These are phyloP conservation scores for Rhyzopertha dominica DNA, from an alignment of 1,140 invertebrate genomes.

Conservation along the genomic window DNA sequence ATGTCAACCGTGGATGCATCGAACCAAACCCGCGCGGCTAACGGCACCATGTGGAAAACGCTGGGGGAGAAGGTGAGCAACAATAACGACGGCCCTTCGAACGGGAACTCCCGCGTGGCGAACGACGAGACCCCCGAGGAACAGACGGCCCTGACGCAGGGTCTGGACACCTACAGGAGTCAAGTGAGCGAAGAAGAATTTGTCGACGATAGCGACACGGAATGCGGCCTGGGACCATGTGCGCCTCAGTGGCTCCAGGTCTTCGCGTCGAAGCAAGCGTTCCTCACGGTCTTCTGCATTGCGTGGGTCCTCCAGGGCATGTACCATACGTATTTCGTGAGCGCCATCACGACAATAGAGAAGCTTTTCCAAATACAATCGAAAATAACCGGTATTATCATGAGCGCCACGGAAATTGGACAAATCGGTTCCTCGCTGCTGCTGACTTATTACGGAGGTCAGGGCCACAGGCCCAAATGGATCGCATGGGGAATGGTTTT, in stretches of 20 bases:
- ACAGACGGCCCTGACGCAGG: conserved; percentile 29
- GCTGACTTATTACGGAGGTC: conserved; percentile 88
- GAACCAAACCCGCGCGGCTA: conserved; percentile 7
- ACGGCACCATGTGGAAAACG: conserved; percentile 18
- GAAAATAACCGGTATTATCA: conserved; percentile 87
- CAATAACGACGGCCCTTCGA: conserved; percentile 28
- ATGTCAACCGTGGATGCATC: conserved; percentile 15
- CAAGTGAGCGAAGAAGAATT: conserved; percentile 20
- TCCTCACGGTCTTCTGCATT: conserved; percentile 81
- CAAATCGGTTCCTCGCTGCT: conserved; percentile 85
- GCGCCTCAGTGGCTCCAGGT: conserved; percentile 65
- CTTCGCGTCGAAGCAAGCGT: conserved; percentile 84
- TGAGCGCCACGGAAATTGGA: conserved; percentile 92
- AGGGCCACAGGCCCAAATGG: conserved; percentile 93
- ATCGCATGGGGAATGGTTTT: conserved; percentile 90
- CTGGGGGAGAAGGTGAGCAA: conserved; percentile 20
- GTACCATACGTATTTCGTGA: conserved; percentile 94
- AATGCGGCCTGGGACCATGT: conserved; percentile 66
- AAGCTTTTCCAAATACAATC: conserved; percentile 94
- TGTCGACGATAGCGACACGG: conserved; percentile 48
- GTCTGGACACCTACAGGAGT: conserved; percentile 18
- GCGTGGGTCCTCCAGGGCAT: conserved; percentile 89
- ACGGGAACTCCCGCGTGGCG: conserved; percentile 21
- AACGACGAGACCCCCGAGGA: conserved; percentile 31
- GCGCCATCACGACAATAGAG: conserved; percentile 94